These are phyloP conservation scores for Brachyrhaphis roseni DNA, from an alignment of 2,797 vertebrate species.

Conservation along the genomic window DNA sequence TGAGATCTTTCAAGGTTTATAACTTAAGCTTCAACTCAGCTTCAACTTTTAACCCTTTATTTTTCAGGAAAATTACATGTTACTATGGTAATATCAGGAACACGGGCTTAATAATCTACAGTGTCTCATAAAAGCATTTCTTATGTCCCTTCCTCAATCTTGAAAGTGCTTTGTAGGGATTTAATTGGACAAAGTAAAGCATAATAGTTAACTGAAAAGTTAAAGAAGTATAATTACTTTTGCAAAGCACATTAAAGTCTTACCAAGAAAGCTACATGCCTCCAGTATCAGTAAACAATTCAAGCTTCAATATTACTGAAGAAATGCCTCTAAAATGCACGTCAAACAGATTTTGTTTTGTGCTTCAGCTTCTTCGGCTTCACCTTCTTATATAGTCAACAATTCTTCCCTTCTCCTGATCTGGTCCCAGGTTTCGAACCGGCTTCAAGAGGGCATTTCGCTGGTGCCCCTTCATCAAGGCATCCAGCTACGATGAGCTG, in stretches of 20 bases:
- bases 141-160: neutral
- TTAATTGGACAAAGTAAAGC: neutral
- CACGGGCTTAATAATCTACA: neutral
- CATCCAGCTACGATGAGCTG: constrained; percentile 91
- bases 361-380: neutral
- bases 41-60: neutral
- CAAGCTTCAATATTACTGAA: neutral
- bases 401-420: neutral
- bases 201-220: neutral
- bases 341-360: neutral
- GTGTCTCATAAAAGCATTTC: neutral
- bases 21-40: neutral
- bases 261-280: neutral
- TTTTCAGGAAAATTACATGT: neutral
- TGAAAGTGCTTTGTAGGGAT: neutral
- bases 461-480: constrained; percentile 95
- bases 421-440: constrained; percentile 86
- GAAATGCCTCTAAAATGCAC: neutral
- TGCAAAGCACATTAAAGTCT: neutral
- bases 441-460: constrained; percentile 94
- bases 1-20: neutral
- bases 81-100: neutral
- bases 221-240: neutral
- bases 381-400: neutral
- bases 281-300: neutral